Base-by-base conservation (phyloP, 1,140 invertebrate species). In the Drusus annulatus region DNA sequence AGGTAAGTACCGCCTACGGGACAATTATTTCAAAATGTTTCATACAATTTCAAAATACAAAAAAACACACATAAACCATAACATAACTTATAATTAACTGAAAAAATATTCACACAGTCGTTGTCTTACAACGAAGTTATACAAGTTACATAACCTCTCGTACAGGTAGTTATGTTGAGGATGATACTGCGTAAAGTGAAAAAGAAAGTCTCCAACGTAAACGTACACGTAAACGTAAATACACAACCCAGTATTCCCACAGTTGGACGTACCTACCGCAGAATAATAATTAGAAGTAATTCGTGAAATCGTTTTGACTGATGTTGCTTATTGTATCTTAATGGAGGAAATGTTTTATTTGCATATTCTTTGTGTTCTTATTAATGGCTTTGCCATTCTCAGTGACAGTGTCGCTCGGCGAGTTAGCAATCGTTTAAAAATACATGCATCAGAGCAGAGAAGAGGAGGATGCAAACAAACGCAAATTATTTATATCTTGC, bases 131-230 rank as follows among this genome's bases (percentile, higher is more conserved):
- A 36, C 31, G 50, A 51, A 8, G 68, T 71, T 45, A 71, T 31
- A 23, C 52, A 51, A 8, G 68, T 71, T 45, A 52, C 68, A 23
- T 51, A 71, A 71, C 10, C 36, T 15, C 23, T 71, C 23, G 25
- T 31, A 36, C 31, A 36, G 31, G 45, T 71, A 21, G 50, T 71
- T 71, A 65, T 71, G 51, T 17, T 28, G 63, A 28, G 15, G 68
- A 71, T 52, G 68, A 71, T 50, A 71, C 68, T 71, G 68, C 68
- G 68, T 71, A 71, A 36, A 71, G 68, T 71, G 68, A 71, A 71
- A 71, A 71, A 23, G 68, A 71, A 71, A 71, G 68, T 71, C 23
- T 16, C 10, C 17, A n/a, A n/a, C n/a, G n/a, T n/a, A n/a, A n/a
- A n/a, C 15, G 28, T n/a, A n/a, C n/a, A 68, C 63, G 16, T 36